Percentiles rank a stretch among this genome's conserved stretches.
Evolutionary conservation across 2,797 vertebrate species (phyloP).

Genomic region (Potorous gilbertii): DNA sequence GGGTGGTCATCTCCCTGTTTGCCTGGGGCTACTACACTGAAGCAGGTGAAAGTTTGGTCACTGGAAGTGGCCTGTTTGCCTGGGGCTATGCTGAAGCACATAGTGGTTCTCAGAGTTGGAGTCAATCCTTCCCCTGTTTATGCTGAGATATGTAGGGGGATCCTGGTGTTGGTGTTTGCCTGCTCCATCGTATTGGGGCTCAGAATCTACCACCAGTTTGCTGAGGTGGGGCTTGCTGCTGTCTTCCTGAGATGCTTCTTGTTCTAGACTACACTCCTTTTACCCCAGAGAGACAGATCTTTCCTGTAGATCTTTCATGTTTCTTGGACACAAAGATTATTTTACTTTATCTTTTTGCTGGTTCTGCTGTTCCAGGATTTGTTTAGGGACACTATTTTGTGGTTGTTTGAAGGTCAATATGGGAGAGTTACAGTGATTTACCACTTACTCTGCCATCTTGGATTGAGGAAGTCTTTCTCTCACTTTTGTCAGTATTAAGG

Average conservation of each 20-base stretch:
- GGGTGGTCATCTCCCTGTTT: no score
- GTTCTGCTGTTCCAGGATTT: neutral
- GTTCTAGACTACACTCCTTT: no score
- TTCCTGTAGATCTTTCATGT: neutral
- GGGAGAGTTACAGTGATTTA: neutral
- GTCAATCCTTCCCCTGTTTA: neutral
- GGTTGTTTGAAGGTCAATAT: neutral
- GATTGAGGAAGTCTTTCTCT: neutral
- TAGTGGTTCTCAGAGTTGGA: neutral
- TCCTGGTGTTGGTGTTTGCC: neutral
- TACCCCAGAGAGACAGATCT: no score
- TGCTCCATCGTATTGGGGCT: neutral
- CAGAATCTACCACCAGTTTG: neutral
- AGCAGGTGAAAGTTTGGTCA: no score
- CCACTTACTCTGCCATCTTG: neutral
- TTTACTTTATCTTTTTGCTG: neutral
- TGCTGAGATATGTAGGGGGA: no score
- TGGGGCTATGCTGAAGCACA: neutral
- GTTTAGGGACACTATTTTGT: neutral
- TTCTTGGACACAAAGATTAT: neutral
- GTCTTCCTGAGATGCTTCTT: no score
- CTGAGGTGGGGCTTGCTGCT: no score
- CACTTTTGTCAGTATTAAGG: constrained; percentile 59
- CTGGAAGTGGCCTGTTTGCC: no score
- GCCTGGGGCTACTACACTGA: no score